Evolutionary conservation across 2,888 invertebrate genomes (phyloP).

Genomic region (Congeria kusceri): DNA sequence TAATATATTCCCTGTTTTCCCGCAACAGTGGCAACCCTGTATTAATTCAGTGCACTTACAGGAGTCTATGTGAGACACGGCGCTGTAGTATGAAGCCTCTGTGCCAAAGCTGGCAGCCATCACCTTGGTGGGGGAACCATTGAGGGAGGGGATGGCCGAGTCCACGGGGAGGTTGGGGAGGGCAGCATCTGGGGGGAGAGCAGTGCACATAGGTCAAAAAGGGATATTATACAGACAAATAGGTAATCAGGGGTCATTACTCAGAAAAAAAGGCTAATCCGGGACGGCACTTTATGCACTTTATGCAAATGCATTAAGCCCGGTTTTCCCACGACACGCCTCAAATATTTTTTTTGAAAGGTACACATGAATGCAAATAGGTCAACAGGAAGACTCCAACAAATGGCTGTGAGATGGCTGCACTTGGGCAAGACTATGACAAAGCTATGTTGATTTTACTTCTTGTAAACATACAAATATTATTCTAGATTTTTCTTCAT

Average conservation of each 20-base stretch:
- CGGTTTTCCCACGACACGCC: too few species aligned
- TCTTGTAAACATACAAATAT: neutral
- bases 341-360: too few species aligned
- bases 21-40: neutral
- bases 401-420: too few species aligned
- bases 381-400: too few species aligned
- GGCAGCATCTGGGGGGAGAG: constrained; percentile 51
- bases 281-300: too few species aligned
- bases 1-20: too few species aligned
- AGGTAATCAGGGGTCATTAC: neutral
- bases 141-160: constrained; percentile 9
- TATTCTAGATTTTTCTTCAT: neutral
- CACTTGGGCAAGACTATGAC: too few species aligned
- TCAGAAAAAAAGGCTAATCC: too few species aligned
- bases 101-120: constrained; percentile 50
- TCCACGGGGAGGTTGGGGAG: constrained; percentile 60
- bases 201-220: constrained; percentile 3
- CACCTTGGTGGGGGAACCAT: constrained; percentile 40
- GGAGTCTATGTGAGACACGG: constrained; percentile 40
- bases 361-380: too few species aligned
- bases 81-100: constrained; percentile 56
- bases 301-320: too few species aligned
- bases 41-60: neutral
- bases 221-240: neutral
- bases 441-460: too few species aligned